phyloP scores from a whole-genome alignment of 2,797 vertebrate genomes.

The Enteromius trimaculatus region DNA sequence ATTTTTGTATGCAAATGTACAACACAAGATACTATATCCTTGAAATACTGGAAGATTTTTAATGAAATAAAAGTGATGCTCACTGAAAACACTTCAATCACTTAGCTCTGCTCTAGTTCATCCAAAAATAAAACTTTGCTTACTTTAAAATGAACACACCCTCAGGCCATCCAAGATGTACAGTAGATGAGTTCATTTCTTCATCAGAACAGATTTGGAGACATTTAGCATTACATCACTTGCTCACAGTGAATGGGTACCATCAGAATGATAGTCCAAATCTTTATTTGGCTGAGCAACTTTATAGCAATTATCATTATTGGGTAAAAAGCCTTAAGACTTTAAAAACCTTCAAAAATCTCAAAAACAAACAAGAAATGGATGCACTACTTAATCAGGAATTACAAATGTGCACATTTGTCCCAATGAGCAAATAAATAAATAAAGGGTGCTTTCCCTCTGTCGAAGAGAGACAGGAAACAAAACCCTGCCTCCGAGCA shows the following conservation, averaged over 20 bases:
- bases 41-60: background rate
- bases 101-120: background rate
- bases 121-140: background rate
- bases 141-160: background rate
- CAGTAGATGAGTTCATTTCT: background rate
- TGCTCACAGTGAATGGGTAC: background rate
- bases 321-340: background rate
- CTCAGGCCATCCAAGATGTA: background rate
- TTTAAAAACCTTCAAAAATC: background rate
- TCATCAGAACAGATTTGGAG: background rate
- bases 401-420: conserved; percentile 21
- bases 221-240: background rate
- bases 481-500: conserved; percentile 61
- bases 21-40: background rate
- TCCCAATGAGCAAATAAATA: conserved; percentile 7
- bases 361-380: background rate
- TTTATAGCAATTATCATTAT: background rate
- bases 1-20: background rate
- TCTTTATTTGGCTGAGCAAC: background rate
- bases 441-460: conserved; percentile 14
- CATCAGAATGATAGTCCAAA: background rate
- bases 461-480: conserved; percentile 43
- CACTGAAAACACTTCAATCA: background rate
- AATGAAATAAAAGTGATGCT: background rate
- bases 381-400: background rate